These are phyloP conservation scores for Dolichomitus sp. DNA, from an alignment of 2,888 invertebrate genomes.

Conservation along the genomic window DNA sequence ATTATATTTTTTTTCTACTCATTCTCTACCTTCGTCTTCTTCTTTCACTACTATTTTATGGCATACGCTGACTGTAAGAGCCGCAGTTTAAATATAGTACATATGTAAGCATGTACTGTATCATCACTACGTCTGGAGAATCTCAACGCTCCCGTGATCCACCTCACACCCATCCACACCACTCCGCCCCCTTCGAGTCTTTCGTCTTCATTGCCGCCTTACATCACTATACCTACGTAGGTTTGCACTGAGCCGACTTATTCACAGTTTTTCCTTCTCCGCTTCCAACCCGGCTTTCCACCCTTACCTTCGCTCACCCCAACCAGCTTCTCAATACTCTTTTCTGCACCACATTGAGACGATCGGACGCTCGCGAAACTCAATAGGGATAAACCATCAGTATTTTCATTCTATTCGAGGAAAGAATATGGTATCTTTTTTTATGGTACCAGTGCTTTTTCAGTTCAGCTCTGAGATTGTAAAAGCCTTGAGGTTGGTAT, in stretches of 20 bases:
- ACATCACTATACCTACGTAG: slow-evolving; percentile 30
- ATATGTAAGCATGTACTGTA: slow-evolving; percentile 31
- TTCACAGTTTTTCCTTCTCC: slow-evolving; percentile 44
- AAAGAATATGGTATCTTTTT: slow-evolving; percentile 38
- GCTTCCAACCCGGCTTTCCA: slow-evolving; percentile 16
- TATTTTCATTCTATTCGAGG: slow-evolving; percentile 49
- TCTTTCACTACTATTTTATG: slow-evolving; percentile 24
- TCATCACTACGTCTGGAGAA: slow-evolving; percentile 36
- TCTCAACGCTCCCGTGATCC: slow-evolving; percentile 28
- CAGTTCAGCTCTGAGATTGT: slow-evolving; percentile 4
- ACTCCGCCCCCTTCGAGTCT: not conserved
- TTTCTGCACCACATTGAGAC: slow-evolving; percentile 41
- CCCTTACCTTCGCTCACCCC: not conserved
- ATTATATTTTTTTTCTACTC: slow-evolving; percentile 32
- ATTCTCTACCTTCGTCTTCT: slow-evolving; percentile 24
- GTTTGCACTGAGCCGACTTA: slow-evolving; percentile 49
- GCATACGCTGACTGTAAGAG: slow-evolving; percentile 17
- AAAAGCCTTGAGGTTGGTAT: slow-evolving; percentile 21
- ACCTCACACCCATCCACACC: not conserved
- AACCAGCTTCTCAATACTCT: slow-evolving; percentile 37
- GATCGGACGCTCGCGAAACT: slow-evolving; percentile 48
- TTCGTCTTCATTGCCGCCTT: slow-evolving; percentile 31
- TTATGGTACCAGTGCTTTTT: slow-evolving; percentile 7
- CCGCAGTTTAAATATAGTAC: slow-evolving; percentile 36
- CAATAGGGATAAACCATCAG: slow-evolving; percentile 46